Evolutionary conservation across 1,140 invertebrate species (phyloP).

Genomic region (Planococcus citri): DNA sequence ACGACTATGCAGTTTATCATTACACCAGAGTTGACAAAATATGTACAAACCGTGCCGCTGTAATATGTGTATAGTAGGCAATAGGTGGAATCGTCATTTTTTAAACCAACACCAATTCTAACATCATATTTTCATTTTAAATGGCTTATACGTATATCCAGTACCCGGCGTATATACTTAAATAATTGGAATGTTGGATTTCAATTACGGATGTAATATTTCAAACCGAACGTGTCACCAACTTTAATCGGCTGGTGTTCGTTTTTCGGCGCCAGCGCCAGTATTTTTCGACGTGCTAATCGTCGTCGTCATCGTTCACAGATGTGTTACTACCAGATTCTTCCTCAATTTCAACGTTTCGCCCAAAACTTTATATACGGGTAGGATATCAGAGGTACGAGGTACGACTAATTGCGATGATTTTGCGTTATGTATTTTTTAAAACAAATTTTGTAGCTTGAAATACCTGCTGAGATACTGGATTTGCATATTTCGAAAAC

Average conservation of each 20-base stretch:
- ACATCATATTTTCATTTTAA: conserved; percentile 13
- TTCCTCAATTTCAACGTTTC: background rate
- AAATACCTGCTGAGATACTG: too few species aligned
- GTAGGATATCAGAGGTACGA: too few species aligned
- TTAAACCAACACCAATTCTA: background rate
- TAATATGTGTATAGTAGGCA: too few species aligned
- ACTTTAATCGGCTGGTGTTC: background rate
- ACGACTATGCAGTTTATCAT: conserved; percentile 12
- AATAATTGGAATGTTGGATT: conserved; percentile 14
- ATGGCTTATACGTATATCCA: too few species aligned
- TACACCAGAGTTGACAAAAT: conserved; percentile 13
- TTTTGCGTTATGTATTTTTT: too few species aligned
- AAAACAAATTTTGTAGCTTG: too few species aligned
- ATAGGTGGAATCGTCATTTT: conserved; percentile 4
- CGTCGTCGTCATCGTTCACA: background rate
- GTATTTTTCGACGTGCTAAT: background rate
- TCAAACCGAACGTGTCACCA: conserved; percentile 5
- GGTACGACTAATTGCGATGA: too few species aligned
- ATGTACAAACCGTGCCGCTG: background rate
- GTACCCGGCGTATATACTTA: too few species aligned
- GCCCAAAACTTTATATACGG: too few species aligned
- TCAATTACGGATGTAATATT: conserved; percentile 20
- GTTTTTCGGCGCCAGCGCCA: background rate
- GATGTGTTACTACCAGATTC: background rate
- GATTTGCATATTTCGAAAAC: too few species aligned